Evolutionary conservation across 2,113 vertebrate species (phyloP).

Genomic region (Bufo gargarizans): DNA sequence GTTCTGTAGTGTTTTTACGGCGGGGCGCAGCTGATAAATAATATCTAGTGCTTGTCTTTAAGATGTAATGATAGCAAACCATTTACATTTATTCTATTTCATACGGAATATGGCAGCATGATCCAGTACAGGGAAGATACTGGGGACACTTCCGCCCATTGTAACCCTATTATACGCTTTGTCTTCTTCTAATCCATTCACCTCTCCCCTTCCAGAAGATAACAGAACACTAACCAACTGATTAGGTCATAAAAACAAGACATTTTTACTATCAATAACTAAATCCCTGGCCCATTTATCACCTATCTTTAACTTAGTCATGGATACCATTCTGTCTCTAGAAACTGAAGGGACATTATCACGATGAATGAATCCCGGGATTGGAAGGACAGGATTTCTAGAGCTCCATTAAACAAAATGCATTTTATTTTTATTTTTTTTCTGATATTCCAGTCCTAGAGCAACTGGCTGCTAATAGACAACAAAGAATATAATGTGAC

Average conservation of each 20-base stretch:
- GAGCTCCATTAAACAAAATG: slow-evolving; percentile 61
- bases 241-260: slow-evolving; percentile 42
- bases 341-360: slow-evolving; percentile 18
- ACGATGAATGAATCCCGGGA: slow-evolving; percentile 61
- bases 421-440: neutral
- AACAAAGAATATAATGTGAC: neutral
- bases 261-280: slow-evolving; percentile 44
- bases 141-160: neutral
- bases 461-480: neutral
- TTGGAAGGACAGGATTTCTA: slow-evolving; percentile 70
- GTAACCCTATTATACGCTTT: slow-evolving; percentile 40
- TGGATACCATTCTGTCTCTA: slow-evolving; percentile 10
- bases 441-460: neutral
- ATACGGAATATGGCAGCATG: slow-evolving; percentile 33
- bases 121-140: slow-evolving; percentile 27
- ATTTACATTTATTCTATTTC: slow-evolving; percentile 44
- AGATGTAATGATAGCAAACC: slow-evolving; percentile 41
- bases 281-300: slow-evolving; percentile 39
- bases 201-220: slow-evolving; percentile 36
- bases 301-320: slow-evolving; percentile 33
- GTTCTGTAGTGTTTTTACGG: slow-evolving; percentile 38
- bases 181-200: slow-evolving; percentile 31
- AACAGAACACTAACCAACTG: slow-evolving; percentile 43
- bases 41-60: slow-evolving; percentile 45
- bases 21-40: slow-evolving; percentile 26